phyloP scores from a whole-genome alignment of 1,140 invertebrate genomes.

The Holcopasites calliopsidis region DNA sequence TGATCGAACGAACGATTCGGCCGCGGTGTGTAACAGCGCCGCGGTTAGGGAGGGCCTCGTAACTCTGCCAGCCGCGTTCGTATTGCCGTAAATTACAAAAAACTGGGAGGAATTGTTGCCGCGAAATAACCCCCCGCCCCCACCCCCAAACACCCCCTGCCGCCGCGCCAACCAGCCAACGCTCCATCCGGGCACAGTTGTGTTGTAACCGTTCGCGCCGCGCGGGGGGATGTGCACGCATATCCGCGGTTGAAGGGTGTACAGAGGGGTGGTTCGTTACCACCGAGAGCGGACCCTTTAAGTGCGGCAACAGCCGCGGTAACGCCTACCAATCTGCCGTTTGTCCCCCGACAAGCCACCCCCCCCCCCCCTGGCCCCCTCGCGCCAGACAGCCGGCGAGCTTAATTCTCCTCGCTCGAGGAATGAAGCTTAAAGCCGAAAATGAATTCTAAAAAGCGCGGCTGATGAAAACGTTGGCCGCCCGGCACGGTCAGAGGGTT shows the following conservation, averaged over 20 bases:
- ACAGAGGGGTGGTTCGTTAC: slow-evolving; percentile 49
- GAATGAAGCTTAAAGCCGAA: slow-evolving; percentile 72
- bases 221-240: neutral
- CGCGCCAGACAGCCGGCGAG: too few relatives aligned
- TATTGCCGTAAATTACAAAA: slow-evolving; percentile 48
- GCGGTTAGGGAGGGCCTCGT: slow-evolving; percentile 7
- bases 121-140: slow-evolving; percentile 14
- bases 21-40: neutral
- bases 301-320: slow-evolving; percentile 56
- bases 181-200: neutral
- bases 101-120: slow-evolving; percentile 35
- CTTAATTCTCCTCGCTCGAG: slow-evolving; percentile 63
- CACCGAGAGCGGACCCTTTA: slow-evolving; percentile 43
- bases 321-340: slow-evolving; percentile 68
- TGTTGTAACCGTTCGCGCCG: neutral
- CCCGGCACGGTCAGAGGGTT: neutral
- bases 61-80: slow-evolving; percentile 36
- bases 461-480: slow-evolving; percentile 59
- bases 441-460: slow-evolving; percentile 77
- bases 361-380: slow-evolving; percentile 3
- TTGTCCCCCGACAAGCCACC: slow-evolving; percentile 57
- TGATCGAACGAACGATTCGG: slow-evolving; percentile 18
- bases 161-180: too few relatives aligned
- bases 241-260: too few relatives aligned
- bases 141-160: neutral